These are phyloP conservation scores for Neelides folsomi DNA, from an alignment of 2,888 invertebrate species.

Conservation along the genomic window DNA sequence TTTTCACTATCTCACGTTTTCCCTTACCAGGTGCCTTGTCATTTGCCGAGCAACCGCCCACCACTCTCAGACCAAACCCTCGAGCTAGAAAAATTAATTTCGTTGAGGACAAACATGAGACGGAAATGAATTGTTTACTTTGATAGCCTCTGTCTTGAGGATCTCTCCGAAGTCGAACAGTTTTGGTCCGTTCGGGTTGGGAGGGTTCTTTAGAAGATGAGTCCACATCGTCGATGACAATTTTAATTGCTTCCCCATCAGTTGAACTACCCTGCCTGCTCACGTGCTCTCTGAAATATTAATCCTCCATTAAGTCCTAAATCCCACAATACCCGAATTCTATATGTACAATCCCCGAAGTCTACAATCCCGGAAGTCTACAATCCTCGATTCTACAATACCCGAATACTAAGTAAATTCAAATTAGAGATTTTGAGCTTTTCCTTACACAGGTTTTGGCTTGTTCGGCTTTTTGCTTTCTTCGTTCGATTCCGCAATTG, in stretches of 20 bases:
- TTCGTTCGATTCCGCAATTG: too few relatives aligned
- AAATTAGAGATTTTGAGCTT: too few relatives aligned
- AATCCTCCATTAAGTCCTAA: too few relatives aligned
- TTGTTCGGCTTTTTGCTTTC: too few relatives aligned
- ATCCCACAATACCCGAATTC: too few relatives aligned
- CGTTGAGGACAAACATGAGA: neutral
- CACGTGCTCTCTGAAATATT: too few relatives aligned
- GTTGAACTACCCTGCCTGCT: slow-evolving; percentile 56
- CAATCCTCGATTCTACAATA: too few relatives aligned
- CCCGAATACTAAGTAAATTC: too few relatives aligned
- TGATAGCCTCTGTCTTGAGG: slow-evolving; percentile 32
- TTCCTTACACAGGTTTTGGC: too few relatives aligned
- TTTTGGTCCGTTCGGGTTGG: slow-evolving; percentile 21
- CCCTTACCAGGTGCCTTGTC: slow-evolving; percentile 17
- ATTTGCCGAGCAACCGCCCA: slow-evolving; percentile 51
- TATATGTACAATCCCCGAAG: too few relatives aligned
- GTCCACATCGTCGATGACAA: slow-evolving; percentile 85
- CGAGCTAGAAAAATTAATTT: slow-evolving; percentile 46
- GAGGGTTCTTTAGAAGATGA: slow-evolving; percentile 41
- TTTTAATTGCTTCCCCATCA: slow-evolving; percentile 81
- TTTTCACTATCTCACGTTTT: too few relatives aligned
- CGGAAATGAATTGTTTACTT: slow-evolving; percentile 18
- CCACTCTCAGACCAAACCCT: slow-evolving; percentile 87
- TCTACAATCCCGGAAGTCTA: too few relatives aligned
- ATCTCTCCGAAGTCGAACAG: slow-evolving; percentile 30